Evolutionary conservation across 2,888 invertebrate species (phyloP).

Genomic region (Branchipolynoe longqiensis): DNA sequence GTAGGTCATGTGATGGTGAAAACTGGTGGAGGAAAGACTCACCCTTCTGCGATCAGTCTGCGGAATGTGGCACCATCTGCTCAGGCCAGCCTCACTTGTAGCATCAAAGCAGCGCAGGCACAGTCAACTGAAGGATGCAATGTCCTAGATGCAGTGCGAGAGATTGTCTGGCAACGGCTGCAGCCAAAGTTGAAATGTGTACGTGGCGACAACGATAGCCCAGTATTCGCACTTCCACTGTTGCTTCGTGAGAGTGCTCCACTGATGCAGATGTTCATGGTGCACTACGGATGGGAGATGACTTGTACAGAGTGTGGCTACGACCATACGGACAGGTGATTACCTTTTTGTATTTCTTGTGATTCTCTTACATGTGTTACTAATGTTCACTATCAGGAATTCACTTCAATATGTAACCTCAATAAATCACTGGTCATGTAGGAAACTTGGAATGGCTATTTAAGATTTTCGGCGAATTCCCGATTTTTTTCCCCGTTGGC

Average conservation of each 20-base stretch:
- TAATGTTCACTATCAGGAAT: too few species aligned
- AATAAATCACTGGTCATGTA: too few species aligned
- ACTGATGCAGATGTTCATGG: conserved; percentile 71
- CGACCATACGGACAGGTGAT: conserved; percentile 60
- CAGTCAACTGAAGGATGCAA: not conserved
- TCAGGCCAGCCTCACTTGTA: not conserved
- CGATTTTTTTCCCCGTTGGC: too few species aligned
- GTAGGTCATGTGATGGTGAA: conserved; percentile 59
- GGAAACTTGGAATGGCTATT: too few species aligned
- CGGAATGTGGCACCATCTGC: too few species aligned
- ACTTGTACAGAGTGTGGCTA: conserved; percentile 65
- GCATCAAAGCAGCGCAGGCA: not conserved
- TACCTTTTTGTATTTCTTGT: too few species aligned
- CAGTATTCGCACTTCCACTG: conserved; percentile 77
- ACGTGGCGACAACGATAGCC: conserved; percentile 77
- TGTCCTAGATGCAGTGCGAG: conserved; percentile 71
- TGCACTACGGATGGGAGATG: conserved; percentile 72
- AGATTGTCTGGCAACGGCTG: conserved; percentile 73
- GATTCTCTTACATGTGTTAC: too few species aligned
- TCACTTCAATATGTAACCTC: too few species aligned
- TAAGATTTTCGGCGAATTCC: too few species aligned
- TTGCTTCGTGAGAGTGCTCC: conserved; percentile 70
- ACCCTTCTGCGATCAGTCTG: too few species aligned
- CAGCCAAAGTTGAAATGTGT: conserved; percentile 76
- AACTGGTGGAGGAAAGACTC: conserved; percentile 61